These are phyloP conservation scores for Sebastiscus tertius DNA, from an alignment of 2,797 vertebrate genomes.

Conservation along the genomic window DNA sequence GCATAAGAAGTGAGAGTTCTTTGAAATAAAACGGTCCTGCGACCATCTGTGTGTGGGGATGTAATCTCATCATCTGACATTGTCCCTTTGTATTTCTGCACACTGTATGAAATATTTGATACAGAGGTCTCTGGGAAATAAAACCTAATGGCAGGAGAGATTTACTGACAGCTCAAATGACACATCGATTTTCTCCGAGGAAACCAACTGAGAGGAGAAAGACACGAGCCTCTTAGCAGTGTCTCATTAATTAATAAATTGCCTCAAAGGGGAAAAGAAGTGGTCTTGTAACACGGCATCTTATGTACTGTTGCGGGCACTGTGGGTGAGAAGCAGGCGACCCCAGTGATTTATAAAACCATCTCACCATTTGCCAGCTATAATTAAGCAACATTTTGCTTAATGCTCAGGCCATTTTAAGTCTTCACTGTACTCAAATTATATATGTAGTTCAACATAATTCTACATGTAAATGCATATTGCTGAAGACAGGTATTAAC, in stretches of 20 bases:
- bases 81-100: conserved; percentile 9
- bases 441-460: background rate
- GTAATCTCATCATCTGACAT: conserved; percentile 13
- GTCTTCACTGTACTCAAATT: background rate
- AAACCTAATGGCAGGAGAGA: conserved; percentile 30
- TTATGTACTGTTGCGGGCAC: conserved; percentile 21
- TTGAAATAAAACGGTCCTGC: conserved; percentile 1
- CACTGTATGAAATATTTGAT: conserved; percentile 22
- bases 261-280: conserved; percentile 38
- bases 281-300: conserved; percentile 42
- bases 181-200: conserved; percentile 63
- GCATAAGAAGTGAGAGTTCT: background rate
- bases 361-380: background rate
- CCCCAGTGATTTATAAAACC: conserved; percentile 23
- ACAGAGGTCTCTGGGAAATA: conserved; percentile 33
- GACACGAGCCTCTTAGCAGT: conserved; percentile 33
- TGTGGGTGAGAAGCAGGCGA: conserved; percentile 10
- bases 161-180: conserved; percentile 57
- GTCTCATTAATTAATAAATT: conserved; percentile 67
- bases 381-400: background rate
- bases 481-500: conserved; percentile 10
- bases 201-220: conserved; percentile 40
- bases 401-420: background rate
- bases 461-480: conserved; percentile 9
- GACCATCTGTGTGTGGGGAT: background rate